Evolutionary conservation across 2,797 vertebrate species (phyloP), one percentile per base, ranked within the genome.

Genomic region (Melanotaenia trifasciata): DNA sequence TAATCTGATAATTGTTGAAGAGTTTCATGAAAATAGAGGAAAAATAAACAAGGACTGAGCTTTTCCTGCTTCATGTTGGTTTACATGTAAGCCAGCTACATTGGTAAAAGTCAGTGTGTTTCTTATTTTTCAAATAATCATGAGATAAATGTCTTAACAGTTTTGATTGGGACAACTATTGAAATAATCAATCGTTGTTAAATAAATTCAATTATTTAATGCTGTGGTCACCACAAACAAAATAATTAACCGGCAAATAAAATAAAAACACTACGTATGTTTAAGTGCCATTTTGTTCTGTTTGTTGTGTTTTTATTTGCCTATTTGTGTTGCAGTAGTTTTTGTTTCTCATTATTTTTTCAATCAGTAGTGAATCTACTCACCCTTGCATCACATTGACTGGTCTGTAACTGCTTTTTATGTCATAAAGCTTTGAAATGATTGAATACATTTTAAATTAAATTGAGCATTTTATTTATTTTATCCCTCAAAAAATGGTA

Each of bases 1-100:
- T 51, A 50, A 51, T 51, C 47, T 51, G 10, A 54, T 54, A 14
- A 12, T 54, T 28, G 53, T 14, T 54, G 53, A 22, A 51, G 22
- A 28, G 12, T 28, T 54, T 16, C 5, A 5, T 24, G 5, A 1
- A 22, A 28, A 54, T 54, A 5, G 28, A 54, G 53, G 5, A 54
- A 26, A 22, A 54, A 26, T 22, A 24, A 8, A 51, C 47, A 4
- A 12, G n/a, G 10, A 51, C 22, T 22, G 47, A 51, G 10, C 3
- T 51, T 11, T 51, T 51, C 47, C n/a, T 22, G n/a, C 47, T 50
- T 50, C 47, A 22, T 50, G 47, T 50, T 53, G 53, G 53, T 51
- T 51, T 10, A 24, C 22, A 51, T 24, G n/a, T 24, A 22, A 24
- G 10, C 5, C 24, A 28, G 26, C 5, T 54, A 28, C 22, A 26